Conservation (phyloP, 2,888 invertebrate species). For the Pheosia tremula region DNA sequence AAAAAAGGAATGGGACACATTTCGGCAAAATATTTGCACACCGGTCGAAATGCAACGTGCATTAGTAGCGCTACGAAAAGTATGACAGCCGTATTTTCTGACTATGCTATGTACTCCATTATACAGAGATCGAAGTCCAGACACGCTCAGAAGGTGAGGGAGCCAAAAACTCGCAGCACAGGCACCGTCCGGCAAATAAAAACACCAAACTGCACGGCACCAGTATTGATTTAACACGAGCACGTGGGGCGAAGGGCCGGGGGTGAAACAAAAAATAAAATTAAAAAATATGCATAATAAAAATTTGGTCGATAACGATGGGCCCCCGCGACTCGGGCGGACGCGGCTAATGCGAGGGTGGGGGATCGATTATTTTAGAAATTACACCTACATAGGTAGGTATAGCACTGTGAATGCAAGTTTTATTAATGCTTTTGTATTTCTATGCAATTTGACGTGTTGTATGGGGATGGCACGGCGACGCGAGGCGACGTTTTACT, state of each 20-base stretch:
- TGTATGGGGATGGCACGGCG: not conserved
- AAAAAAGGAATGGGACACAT: not conserved
- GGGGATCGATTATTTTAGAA: constrained; percentile 69
- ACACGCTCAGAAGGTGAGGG: constrained; percentile 27
- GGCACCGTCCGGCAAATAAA: constrained; percentile 47
- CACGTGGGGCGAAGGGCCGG: constrained; percentile 52
- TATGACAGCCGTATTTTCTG: constrained; percentile 21
- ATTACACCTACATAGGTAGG: constrained; percentile 46
- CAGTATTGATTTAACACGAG: constrained; percentile 71
- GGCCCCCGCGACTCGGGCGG: constrained; percentile 59
- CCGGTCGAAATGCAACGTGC: constrained; percentile 14
- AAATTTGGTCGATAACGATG: constrained; percentile 79
- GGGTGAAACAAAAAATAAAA: constrained; percentile 74
- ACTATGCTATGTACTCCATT: constrained; percentile 47
- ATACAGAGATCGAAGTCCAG: constrained; percentile 42
- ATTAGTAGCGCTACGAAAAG: constrained; percentile 36
- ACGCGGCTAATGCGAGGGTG: constrained; percentile 61
- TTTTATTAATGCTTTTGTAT: constrained; percentile 23
- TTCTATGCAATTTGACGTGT: constrained; percentile 19
- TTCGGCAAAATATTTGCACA: not conserved
- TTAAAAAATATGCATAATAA: constrained; percentile 80
- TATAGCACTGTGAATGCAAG: constrained; percentile 34
- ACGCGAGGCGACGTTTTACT: not conserved
- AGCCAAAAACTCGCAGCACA: constrained; percentile 40
- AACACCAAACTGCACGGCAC: constrained; percentile 44